Evolutionary conservation across 2,113 vertebrate genomes (phyloP).

Genomic region (Lontra canadensis): DNA sequence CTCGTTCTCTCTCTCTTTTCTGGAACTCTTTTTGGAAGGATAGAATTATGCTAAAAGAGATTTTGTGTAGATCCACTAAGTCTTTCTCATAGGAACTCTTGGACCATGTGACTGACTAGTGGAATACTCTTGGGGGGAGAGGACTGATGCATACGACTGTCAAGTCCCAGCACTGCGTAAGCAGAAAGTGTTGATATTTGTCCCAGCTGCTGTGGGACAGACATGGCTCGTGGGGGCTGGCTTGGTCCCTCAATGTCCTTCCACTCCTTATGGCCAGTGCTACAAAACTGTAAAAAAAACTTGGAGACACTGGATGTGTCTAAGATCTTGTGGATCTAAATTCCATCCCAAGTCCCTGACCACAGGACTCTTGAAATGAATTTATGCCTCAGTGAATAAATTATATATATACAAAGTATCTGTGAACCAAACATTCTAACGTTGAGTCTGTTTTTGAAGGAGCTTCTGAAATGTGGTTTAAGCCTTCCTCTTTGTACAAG

Average conservation of each 20-base stretch:
- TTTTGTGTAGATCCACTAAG: background rate
- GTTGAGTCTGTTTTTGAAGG: background rate
- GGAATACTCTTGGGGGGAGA: too few species aligned
- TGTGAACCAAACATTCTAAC: background rate
- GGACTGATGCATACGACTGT: background rate
- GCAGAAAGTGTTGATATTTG: background rate
- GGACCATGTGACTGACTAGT: background rate
- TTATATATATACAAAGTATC: background rate
- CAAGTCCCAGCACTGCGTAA: too few species aligned
- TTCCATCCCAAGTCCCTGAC: background rate
- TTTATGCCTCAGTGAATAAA: background rate
- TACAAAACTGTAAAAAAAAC: background rate
- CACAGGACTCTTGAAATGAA: background rate
- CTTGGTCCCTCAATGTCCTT: background rate
- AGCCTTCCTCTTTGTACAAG: background rate
- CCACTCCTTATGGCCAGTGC: accelerated
- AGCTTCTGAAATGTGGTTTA: background rate
- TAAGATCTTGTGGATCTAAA: background rate
- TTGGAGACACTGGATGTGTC: background rate
- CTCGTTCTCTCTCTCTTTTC: background rate
- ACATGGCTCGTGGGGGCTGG: too few species aligned
- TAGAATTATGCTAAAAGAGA: background rate
- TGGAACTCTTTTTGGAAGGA: background rate
- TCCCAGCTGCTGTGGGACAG: background rate
- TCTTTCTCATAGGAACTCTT: background rate